Percentiles rank a stretch among this genome's conserved stretches.
Evolutionary conservation across 1,140 invertebrate genomes (phyloP).

Genomic region (Rhyzopertha dominica): DNA sequence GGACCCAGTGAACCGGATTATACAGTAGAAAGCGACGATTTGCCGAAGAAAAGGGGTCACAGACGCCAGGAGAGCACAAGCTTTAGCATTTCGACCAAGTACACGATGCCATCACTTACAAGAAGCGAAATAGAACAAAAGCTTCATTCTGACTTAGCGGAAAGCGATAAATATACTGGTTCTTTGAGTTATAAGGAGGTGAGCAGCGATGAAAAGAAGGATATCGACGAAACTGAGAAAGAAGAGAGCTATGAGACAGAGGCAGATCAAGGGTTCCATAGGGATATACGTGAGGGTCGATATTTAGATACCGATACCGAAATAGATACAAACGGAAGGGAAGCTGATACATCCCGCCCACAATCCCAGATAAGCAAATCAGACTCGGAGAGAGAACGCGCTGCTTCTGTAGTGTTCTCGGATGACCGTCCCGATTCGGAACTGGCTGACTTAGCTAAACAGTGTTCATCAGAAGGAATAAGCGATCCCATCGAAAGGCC

Average conservation of each 20-base stretch:
- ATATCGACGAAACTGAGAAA: conserved; percentile 44
- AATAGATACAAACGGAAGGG: conserved; percentile 26
- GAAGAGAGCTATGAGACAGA: conserved; percentile 44
- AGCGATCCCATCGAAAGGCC: conserved; percentile 50
- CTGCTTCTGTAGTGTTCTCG: conserved; percentile 41
- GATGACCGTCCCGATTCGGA: conserved; percentile 47
- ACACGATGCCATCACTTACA: conserved; percentile 13
- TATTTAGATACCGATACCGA: conserved; percentile 25
- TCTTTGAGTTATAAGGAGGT: conserved; percentile 46
- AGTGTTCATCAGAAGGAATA: conserved; percentile 38
- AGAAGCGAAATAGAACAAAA: conserved; percentile 25
- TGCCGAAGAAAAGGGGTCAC: conserved; percentile 50
- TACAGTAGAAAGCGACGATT: too few relatives aligned
- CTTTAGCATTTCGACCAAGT: conserved; percentile 37
- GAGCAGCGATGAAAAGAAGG: conserved; percentile 45
- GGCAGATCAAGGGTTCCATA: conserved; percentile 44
- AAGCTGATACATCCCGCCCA: conserved; percentile 31
- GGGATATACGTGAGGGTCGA: conserved; percentile 38
- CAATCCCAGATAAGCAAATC: conserved; percentile 44
- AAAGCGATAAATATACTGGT: conserved; percentile 43
- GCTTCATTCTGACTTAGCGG: conserved; percentile 32
- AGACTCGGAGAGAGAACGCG: conserved; percentile 41
- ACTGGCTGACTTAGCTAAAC: conserved; percentile 42
- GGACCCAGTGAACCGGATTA: conserved; percentile 44
- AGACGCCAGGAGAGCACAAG: conserved; percentile 53